A percentile compares a stretch with the other conserved stretches of the same genome.
Conservation (phyloP, 2,797 vertebrate genomes). For the Nyctalus aviator region DNA sequence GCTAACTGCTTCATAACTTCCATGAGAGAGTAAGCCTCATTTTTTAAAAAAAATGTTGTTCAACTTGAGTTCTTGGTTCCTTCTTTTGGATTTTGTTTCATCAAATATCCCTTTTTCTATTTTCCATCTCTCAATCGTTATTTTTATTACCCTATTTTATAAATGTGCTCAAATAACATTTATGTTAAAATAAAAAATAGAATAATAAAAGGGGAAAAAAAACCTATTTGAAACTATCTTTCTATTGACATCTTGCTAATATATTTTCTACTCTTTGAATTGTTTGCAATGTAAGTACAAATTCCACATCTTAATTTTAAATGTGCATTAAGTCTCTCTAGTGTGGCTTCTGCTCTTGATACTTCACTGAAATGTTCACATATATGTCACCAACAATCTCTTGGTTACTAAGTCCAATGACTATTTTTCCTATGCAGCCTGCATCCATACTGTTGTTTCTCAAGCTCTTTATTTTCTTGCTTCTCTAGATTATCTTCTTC, state of each 20-base stretch:
- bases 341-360: neutral
- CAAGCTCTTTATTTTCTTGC: neutral
- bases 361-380: neutral
- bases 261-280: conserved; percentile 13
- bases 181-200: neutral
- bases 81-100: neutral
- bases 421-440: neutral
- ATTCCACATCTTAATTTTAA: neutral
- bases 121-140: neutral
- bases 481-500: neutral
- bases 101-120: neutral
- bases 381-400: neutral
- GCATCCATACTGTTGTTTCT: neutral
- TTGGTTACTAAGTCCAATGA: neutral
- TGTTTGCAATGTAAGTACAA: neutral
- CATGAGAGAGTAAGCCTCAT: neutral
- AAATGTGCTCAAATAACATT: neutral
- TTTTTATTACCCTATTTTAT: neutral
- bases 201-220: neutral
- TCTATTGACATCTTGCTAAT: neutral
- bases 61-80: neutral
- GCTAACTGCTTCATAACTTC: neutral
- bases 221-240: neutral
- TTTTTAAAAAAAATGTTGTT: neutral
- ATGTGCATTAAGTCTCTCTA: neutral